These are phyloP conservation scores for Ooceraea biroi DNA, from an alignment of 1,140 invertebrate genomes.

Conservation along the genomic window DNA sequence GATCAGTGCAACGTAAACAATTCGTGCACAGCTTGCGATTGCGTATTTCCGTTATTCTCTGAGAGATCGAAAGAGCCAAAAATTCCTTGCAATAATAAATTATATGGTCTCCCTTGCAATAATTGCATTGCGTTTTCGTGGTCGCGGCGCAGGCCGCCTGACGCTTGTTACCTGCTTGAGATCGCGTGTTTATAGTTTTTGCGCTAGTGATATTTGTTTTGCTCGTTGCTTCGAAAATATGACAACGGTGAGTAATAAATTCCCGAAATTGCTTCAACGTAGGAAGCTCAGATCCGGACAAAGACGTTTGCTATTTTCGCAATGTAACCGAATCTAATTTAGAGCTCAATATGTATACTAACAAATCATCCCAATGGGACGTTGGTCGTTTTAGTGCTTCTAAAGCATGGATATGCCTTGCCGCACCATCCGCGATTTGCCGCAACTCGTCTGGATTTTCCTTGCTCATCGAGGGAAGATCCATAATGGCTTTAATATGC, in stretches of 20 bases:
- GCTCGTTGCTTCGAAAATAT: conserved; percentile 46
- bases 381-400: conserved; percentile 36
- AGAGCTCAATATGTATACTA: conserved; percentile 35
- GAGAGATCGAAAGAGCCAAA: background rate
- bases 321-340: conserved; percentile 15
- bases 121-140: background rate
- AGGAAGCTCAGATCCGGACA: conserved; percentile 4
- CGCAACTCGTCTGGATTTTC: conserved; percentile 58
- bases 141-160: conserved; percentile 4
- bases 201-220: background rate
- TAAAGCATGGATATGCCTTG: conserved; percentile 70
- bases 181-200: background rate
- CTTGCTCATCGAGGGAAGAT: conserved; percentile 59
- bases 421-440: conserved; percentile 60
- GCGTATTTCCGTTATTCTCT: conserved; percentile 10
- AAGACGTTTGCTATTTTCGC: conserved; percentile 11
- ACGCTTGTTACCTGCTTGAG: background rate
- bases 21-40: background rate
- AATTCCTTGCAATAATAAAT: conserved; percentile 38
- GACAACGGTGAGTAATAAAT: conserved; percentile 43
- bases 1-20: too few relatives aligned
- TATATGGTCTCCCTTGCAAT: conserved; percentile 48
- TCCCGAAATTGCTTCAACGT: conserved; percentile 20
- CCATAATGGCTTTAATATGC: conserved; percentile 71
- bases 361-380: conserved; percentile 36